Base-by-base conservation (phyloP, 2,888 invertebrate species). In the Mimachlamys varia region DNA sequence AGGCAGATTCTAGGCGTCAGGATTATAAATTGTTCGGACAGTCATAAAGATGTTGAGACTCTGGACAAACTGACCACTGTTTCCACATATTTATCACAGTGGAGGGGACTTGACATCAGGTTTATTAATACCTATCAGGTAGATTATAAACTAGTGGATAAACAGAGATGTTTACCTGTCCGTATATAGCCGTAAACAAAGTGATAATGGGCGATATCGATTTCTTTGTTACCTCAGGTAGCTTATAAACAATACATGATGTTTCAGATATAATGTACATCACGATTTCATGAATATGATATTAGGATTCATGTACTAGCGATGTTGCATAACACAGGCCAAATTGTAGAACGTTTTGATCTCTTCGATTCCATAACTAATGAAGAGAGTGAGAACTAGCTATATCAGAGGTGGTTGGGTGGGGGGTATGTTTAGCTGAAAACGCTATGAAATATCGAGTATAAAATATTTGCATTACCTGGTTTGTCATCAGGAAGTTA, bases 21-120 rank as follows among this genome's bases (percentile, higher is more conserved):
- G 19, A 22, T 33, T 76, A 27, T 33, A 27, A 76, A 76, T 27
- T 76, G 33, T 76, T 13, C 15, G 76, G 76, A 33, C 76, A 76
- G 76, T 76, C 76, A 27, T 76, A 76, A 76, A 76, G 4, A 33
- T 76, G 33, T 76, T 22, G 76, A 76, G 76, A 76, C 62, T 2
- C 76, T 76, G 27, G 76, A 76, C 76, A 76, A 76, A 76, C 76
- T 76, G 76, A 76, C 76, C 76, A 76, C 76, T 76, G 76, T 76
- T 76, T 76, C 33, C 12, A 13, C 33, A 13, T 22, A 62, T 27
- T 62, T 62, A 62, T n/a, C 12, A 76, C 12, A 76, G 13, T 33
- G 15, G 27, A 33, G 27, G 33, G 76, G 33, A 76, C 76, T 76
- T 76, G 76, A 76, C 76, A 76, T 76, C 76, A 76, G 27, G 76